These are phyloP conservation scores for Alexandromys oeconomus DNA, from an alignment of 2,797 vertebrate species.

Conservation along the genomic window DNA sequence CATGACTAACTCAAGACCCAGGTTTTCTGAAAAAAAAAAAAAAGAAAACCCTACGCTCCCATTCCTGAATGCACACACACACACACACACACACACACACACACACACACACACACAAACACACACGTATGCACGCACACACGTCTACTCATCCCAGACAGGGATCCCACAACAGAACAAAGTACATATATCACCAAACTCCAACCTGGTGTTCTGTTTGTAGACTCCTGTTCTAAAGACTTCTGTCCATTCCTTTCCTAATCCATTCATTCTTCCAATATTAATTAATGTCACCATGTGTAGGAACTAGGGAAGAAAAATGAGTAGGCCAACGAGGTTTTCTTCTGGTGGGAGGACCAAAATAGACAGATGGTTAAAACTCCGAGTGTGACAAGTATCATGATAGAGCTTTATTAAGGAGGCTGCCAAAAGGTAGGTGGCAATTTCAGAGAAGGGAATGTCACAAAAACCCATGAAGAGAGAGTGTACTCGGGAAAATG, in stretches of 20 bases:
- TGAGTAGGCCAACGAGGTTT: background rate
- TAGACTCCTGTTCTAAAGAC: background rate
- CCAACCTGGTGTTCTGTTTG: background rate
- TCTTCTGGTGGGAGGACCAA: background rate
- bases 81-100: background rate
- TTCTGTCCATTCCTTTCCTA: conserved; percentile 31
- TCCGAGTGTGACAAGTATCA: background rate
- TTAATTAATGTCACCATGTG: background rate
- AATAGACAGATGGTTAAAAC: conserved; percentile 45
- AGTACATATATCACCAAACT: background rate
- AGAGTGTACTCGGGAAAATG: background rate
- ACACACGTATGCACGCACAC: too few relatives aligned
- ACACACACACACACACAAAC: too few relatives aligned
- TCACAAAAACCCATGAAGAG: background rate
- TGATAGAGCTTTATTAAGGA: background rate
- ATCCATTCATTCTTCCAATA: conserved; percentile 36
- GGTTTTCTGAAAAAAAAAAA: background rate
- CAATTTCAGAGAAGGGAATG: background rate
- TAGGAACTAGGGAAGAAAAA: conserved; percentile 21
- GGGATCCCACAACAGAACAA: background rate
- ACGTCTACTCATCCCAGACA: background rate
- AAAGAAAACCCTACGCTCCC: too few relatives aligned
- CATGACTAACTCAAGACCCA: background rate
- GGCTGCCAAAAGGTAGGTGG: background rate
- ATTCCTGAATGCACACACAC: too few relatives aligned